Percentiles rank a stretch among this genome's conserved stretches.
Evolutionary conservation across 1,140 invertebrate species (phyloP).

Genomic region (Monomorium pharaonis): DNA sequence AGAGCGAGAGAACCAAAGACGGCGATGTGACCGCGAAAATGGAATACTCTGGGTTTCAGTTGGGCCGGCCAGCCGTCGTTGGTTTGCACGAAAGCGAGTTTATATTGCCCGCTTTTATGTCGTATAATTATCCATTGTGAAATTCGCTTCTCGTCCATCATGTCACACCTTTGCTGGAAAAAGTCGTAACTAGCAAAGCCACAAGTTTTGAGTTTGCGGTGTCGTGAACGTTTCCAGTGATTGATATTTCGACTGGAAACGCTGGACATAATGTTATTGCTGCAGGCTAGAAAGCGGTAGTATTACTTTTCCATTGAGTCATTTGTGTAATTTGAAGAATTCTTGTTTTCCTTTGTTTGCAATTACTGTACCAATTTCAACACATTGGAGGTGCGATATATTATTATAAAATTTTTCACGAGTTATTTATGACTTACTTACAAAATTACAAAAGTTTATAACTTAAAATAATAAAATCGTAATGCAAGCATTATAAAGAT

Average conservation of each 20-base stretch:
- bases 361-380: constrained; percentile 4
- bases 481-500: neutral
- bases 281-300: constrained; percentile 24
- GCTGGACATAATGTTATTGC: neutral
- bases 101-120: constrained; percentile 19
- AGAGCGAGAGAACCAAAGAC: neutral
- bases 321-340: constrained; percentile 21
- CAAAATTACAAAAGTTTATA: neutral
- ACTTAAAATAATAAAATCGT: neutral
- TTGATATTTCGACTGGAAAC: constrained; percentile 37
- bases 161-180: neutral
- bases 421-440: neutral
- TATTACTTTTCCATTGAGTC: constrained; percentile 16
- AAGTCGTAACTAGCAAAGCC: neutral
- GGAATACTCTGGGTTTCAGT: constrained; percentile 3
- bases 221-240: constrained; percentile 20
- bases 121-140: constrained; percentile 52
- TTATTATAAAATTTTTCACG: neutral
- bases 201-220: constrained; percentile 9
- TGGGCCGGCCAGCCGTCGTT: neutral
- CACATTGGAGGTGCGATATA: neutral
- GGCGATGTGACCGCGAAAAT: neutral
- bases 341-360: neutral
- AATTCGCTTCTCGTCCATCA: constrained; percentile 27
- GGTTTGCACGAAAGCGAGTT: neutral